phyloP scores from a whole-genome alignment of 2,113 vertebrate genomes.

The Octodon degus region DNA sequence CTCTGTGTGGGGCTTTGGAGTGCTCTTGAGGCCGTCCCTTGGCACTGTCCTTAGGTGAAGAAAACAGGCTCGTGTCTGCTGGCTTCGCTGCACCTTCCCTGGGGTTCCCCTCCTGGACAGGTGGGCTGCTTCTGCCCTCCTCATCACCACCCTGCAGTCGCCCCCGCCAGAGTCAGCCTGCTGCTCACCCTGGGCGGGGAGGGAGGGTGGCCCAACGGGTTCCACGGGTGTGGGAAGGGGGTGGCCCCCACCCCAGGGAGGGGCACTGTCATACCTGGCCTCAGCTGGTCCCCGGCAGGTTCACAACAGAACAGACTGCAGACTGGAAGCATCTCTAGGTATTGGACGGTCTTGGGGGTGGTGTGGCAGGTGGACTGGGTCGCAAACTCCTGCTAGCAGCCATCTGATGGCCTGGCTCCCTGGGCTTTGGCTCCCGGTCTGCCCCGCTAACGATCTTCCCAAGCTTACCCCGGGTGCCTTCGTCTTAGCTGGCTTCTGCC shows the following conservation, averaged over 20 bases:
- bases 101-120: not conserved
- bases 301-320: not conserved
- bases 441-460: not conserved
- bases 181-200: not conserved
- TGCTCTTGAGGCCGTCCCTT: not conserved
- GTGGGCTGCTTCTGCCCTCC: rapidly evolving
- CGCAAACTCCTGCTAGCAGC: rapidly evolving
- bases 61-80: not conserved
- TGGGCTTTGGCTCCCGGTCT: not conserved
- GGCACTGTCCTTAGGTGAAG: not conserved
- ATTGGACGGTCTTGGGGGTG: not conserved
- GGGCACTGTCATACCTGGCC: not conserved
- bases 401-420: rapidly evolving
- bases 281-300: not conserved
- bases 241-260: not conserved
- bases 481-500: too few species aligned
- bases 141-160: rapidly evolving
- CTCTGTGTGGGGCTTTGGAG: not conserved
- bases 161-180: not conserved
- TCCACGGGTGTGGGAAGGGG: not conserved
- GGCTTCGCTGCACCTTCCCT: too few species aligned
- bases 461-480: too few species aligned
- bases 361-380: rapidly evolving
- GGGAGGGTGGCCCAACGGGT: not conserved
- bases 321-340: not conserved